Conservation (phyloP, 2,113 vertebrate species). For the Pedionomus torquatus region DNA sequence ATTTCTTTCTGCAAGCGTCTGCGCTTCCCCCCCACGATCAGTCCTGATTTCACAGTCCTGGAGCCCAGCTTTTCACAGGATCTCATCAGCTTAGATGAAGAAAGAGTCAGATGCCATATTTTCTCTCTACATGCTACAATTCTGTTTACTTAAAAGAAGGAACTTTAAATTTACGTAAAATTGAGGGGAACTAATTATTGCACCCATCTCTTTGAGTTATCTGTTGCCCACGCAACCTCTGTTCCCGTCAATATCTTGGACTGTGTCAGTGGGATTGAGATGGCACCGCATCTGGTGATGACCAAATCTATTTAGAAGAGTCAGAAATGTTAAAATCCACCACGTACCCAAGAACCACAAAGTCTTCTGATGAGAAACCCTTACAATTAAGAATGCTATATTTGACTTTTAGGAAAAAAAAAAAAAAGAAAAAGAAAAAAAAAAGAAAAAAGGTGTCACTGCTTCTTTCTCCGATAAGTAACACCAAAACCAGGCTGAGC, state of each 20-base stretch:
- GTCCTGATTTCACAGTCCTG: background rate
- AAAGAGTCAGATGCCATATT: background rate
- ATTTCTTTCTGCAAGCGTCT: background rate
- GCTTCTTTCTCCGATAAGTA: background rate
- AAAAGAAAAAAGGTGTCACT: background rate
- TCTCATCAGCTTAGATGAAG: background rate
- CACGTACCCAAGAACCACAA: accelerated
- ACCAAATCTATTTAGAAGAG: too few species aligned
- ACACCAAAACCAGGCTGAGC: background rate
- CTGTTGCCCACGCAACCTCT: background rate
- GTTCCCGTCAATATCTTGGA: background rate
- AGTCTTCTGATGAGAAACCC: background rate
- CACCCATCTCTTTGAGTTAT: background rate
- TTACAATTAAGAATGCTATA: accelerated
- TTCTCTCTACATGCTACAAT: background rate
- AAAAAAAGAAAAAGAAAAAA: background rate
- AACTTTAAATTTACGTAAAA: background rate
- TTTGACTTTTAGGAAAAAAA: background rate
- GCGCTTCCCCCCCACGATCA: background rate
- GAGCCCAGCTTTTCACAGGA: background rate
- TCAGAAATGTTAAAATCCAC: background rate
- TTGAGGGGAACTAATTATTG: background rate
- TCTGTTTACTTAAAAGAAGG: background rate
- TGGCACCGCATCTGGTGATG: background rate
- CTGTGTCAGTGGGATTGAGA: background rate